These are phyloP conservation scores for Solenodon paradoxus DNA, from an alignment of 2,113 vertebrate species.

Conservation along the genomic window DNA sequence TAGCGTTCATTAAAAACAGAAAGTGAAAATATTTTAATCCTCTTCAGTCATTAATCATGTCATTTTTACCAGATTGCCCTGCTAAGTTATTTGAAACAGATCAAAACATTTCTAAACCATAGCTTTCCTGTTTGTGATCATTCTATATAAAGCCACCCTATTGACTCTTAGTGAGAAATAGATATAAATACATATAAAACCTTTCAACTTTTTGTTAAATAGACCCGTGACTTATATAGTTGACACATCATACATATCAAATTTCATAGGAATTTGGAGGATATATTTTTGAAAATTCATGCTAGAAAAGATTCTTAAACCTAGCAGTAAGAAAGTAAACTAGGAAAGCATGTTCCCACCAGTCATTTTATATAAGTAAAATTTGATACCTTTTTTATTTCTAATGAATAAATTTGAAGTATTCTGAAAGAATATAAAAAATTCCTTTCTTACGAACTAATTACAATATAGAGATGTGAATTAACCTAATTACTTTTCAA, in stretches of 20 bases:
- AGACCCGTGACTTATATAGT: conserved; percentile 9
- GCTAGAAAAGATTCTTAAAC: conserved; percentile 8
- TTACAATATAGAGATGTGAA: not conserved
- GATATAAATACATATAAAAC: conserved; percentile 40
- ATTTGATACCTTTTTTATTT: not conserved
- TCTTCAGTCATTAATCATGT: conserved; percentile 78
- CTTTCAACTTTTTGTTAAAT: conserved; percentile 12
- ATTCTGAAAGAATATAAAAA: conserved; percentile 39
- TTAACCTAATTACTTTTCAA: conserved; percentile 3
- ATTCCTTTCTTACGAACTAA: not conserved
- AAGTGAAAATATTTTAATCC: conserved; percentile 81
- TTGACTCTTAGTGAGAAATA: conserved; percentile 41
- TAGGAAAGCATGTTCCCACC: not conserved
- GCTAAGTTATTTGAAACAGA: conserved; percentile 61
- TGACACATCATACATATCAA: not conserved
- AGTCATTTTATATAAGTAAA: not conserved
- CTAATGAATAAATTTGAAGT: not conserved
- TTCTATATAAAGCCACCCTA: conserved; percentile 21
- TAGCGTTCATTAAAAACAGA: conserved; percentile 81
- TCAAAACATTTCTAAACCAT: conserved; percentile 51
- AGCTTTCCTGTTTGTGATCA: conserved; percentile 63
- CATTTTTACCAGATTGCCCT: conserved; percentile 58
- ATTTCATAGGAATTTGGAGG: conserved; percentile 25
- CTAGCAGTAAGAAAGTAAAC: conserved; percentile 32
- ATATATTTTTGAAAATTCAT: not conserved